Evolutionary conservation across 2,113 vertebrate species (phyloP).

Genomic region (Burhinus bistriatus): DNA sequence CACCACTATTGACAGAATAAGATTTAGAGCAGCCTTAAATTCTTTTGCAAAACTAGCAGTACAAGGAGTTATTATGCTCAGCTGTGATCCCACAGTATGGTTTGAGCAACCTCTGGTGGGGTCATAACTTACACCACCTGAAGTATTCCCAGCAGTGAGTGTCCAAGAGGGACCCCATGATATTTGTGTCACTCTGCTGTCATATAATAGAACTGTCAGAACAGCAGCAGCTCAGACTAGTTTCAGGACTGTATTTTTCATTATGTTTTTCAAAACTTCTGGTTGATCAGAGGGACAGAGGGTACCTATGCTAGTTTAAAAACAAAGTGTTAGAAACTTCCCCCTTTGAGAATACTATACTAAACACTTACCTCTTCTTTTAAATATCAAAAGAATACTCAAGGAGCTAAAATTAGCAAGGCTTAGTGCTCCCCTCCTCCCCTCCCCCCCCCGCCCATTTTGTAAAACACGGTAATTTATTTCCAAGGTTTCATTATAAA

Average conservation of each 20-base stretch:
- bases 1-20: background rate
- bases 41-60: background rate
- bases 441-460: rapidly evolving
- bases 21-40: background rate
- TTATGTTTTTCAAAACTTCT: background rate
- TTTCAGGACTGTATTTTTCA: background rate
- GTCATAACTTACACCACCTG: background rate
- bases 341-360: background rate
- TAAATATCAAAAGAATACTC: background rate
- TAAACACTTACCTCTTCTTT: background rate
- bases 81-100: background rate
- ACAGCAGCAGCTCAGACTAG: background rate
- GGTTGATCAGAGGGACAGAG: background rate
- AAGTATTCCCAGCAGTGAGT: background rate
- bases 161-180: background rate
- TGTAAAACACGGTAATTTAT: background rate
- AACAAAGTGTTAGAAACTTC: background rate
- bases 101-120: background rate
- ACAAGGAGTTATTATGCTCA: background rate
- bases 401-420: background rate
- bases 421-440: too few relatives aligned
- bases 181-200: background rate
- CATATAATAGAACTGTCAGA: background rate
- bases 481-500: background rate
- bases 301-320: background rate